Base-by-base conservation (phyloP, 2,113 vertebrate genomes). In the Phrynosoma blainvillii region DNA sequence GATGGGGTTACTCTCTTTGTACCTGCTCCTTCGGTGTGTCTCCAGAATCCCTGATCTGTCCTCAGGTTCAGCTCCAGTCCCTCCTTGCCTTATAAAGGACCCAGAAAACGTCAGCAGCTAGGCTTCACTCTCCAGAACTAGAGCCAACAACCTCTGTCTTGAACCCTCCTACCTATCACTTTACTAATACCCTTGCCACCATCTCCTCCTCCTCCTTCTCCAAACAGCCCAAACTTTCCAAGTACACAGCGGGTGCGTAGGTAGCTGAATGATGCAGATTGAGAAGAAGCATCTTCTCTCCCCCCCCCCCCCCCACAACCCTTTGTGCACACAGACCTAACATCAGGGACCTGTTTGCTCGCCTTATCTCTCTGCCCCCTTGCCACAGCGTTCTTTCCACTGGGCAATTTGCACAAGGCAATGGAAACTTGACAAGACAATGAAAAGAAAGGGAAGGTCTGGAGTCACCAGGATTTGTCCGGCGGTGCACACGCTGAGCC, bases 171-270 rank as follows among this genome's bases (percentile, higher is more conserved):
- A 42, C 54, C 73, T 14, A 54, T 47, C 80, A 62, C 12, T 30
- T 62, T 62, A 62, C 12, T 62, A 62, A 62, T 16, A 62, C 13
- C 13, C 59, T 62, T 23, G 27, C 21, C 36, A 68, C 13, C 75
- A 16, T 7, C 62, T 10, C n/a, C 27, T 14, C 40, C 59, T 18
- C 23, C 70, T 65, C 40, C 70, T 74, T 76, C 88, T 78, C 73
- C 84, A 89, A 89, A 89, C 36, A 86, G 56, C 8, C 42, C 86
- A 85, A 62, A 89, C 59, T 89, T 89, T 89, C 88, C 79, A n/a
- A 76, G 59, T 59, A 32, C 18, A 42, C 59, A 59, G 42, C n/a
- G 11, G 20, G 11, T 0, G 65, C 30, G n/a, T 27, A 56, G 25
- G 7, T 62, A 36, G 36, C 2, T 36, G 36, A 36, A 36, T 36